Evolutionary conservation across 2,113 vertebrate species (phyloP).

Genomic region (Chamaea fasciata): DNA sequence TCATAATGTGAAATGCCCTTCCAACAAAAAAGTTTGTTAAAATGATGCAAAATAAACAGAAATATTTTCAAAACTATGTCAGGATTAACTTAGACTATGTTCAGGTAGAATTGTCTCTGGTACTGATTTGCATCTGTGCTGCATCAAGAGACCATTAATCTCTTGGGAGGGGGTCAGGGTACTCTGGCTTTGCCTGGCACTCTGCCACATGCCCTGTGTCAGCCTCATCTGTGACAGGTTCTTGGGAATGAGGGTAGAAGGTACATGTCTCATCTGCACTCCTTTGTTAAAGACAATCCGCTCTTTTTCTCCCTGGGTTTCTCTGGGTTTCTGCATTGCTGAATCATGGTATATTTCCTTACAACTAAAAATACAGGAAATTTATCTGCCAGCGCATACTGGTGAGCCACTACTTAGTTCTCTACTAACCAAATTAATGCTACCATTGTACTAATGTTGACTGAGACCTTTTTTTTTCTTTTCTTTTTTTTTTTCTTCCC

Average conservation of each 20-base stretch:
- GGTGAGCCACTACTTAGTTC: neutral
- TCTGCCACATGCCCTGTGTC: neutral
- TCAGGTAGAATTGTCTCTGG: neutral
- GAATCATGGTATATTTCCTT: neutral
- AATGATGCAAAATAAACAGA: neutral
- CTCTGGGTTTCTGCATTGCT: neutral
- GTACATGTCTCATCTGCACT: neutral
- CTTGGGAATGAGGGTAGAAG: neutral
- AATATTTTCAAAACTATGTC: neutral
- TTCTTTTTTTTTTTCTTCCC: fast-evolving
- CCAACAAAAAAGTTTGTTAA: neutral
- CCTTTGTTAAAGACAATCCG: neutral
- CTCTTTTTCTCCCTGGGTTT: neutral
- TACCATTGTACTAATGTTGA: neutral
- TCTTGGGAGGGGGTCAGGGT: neutral
- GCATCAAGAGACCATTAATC: neutral
- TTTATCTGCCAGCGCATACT: neutral
- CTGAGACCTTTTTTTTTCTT: neutral
- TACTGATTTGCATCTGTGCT: neutral
- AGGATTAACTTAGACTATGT: neutral
- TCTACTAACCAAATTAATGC: neutral
- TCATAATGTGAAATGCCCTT: neutral
- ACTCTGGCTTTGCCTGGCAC: neutral
- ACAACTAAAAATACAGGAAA: neutral
- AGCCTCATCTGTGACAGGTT: neutral